phyloP scores from a whole-genome alignment of 2,888 invertebrate genomes.

The Apodemia hepburni region DNA sequence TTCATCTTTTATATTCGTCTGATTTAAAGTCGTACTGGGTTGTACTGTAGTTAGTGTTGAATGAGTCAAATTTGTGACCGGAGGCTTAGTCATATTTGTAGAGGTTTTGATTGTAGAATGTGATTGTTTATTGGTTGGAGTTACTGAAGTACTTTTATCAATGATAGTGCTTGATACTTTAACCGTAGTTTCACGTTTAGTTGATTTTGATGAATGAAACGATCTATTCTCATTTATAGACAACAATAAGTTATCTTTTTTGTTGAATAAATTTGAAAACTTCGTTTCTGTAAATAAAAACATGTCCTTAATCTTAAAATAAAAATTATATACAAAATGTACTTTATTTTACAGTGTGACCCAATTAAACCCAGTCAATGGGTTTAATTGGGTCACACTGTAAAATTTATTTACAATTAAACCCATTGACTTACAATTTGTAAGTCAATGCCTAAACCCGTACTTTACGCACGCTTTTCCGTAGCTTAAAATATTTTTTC shows the following conservation, averaged over 20 bases:
- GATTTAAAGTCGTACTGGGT: slow-evolving; percentile 24
- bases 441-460: too few species aligned
- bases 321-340: too few species aligned
- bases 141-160: slow-evolving; percentile 40
- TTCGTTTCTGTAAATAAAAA: slow-evolving; percentile 30
- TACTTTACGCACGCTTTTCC: too few species aligned
- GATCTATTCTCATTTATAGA: slow-evolving; percentile 50
- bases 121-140: slow-evolving; percentile 41
- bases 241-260: slow-evolving; percentile 39
- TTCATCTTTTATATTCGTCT: slow-evolving; percentile 31
- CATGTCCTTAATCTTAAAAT: too few species aligned
- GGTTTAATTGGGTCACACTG: too few species aligned
- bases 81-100: slow-evolving; percentile 53
- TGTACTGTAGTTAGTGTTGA: slow-evolving; percentile 31
- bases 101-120: slow-evolving; percentile 56
- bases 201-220: slow-evolving; percentile 44
- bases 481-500: too few species aligned
- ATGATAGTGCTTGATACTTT: slow-evolving; percentile 40
- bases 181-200: slow-evolving; percentile 47
- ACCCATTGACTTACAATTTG: too few species aligned
- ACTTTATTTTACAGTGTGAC: too few species aligned
- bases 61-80: slow-evolving; percentile 34
- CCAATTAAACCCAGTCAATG: too few species aligned
- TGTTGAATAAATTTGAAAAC: slow-evolving; percentile 22
- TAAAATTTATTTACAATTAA: too few species aligned